Conservation (phyloP, 30 jellyfish, hydroid and myxozoan genomes). For the Cassiopea andromeda region DNA sequence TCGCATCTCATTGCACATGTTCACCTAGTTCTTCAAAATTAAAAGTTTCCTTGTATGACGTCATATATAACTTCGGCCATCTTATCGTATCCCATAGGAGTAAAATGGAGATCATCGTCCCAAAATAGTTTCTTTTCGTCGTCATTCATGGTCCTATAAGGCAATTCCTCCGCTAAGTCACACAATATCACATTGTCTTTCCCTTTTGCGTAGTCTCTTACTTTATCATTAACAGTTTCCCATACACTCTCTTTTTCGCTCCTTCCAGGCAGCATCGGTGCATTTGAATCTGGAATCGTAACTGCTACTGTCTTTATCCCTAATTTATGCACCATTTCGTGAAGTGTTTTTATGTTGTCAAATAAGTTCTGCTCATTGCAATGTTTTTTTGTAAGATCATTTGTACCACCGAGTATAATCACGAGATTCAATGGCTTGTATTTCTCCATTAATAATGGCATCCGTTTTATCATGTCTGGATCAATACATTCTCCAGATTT, state of each 20-base stretch:
- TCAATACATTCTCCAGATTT: conserved; percentile 82
- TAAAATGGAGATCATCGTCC: conserved; percentile 91
- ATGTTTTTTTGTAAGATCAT: conserved; percentile 58
- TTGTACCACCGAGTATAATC: conserved; percentile 94
- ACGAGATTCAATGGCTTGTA: conserved; percentile 72
- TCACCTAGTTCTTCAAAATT: neutral
- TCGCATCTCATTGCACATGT: neutral
- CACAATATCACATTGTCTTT: conserved; percentile 72
- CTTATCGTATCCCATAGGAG: conserved; percentile 81
- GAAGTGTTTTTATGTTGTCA: conserved; percentile 41
- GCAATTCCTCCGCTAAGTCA: conserved; percentile 84
- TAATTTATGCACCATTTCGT: conserved; percentile 61
- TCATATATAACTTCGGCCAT: conserved; percentile 92
- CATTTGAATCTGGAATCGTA: conserved; percentile 78
- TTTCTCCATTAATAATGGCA: conserved; percentile 70
- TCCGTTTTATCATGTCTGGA: conserved; percentile 69
- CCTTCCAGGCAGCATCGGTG: conserved; percentile 46
- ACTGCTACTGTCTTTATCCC: conserved; percentile 71
- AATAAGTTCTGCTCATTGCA: conserved; percentile 34
- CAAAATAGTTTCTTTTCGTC: conserved; percentile 69
- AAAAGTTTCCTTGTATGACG: conserved; percentile 71
- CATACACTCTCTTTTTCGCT: conserved; percentile 39
- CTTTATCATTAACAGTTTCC: conserved; percentile 52
- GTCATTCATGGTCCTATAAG: conserved; percentile 66
- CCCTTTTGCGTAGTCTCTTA: conserved; percentile 51